Percentiles rank a stretch among this genome's conserved stretches.
phyloP scores from a whole-genome alignment of 2,113 vertebrate species.

The Physeter macrocephalus region DNA sequence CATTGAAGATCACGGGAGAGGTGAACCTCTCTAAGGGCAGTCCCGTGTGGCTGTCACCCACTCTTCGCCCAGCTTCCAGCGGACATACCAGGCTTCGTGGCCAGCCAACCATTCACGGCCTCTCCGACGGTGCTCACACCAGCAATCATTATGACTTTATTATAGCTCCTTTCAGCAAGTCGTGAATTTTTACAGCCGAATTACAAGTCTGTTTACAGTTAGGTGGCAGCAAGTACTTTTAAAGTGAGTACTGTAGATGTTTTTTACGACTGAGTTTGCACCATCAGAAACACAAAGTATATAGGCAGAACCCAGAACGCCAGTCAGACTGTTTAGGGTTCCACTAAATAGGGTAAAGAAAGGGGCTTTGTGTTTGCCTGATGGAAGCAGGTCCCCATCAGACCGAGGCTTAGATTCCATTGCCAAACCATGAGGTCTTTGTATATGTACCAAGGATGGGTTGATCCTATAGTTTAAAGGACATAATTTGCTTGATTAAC shows the following conservation, averaged over 20 bases:
- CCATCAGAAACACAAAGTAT: constrained; percentile 58
- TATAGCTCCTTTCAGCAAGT: constrained; percentile 69
- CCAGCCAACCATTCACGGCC: background rate
- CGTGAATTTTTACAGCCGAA: constrained; percentile 70
- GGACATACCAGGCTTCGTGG: background rate
- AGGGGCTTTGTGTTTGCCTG: constrained; percentile 57
- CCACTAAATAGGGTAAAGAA: constrained; percentile 55
- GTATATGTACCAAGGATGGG: background rate
- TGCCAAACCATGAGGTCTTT: constrained; percentile 21
- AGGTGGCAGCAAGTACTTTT: constrained; percentile 69
- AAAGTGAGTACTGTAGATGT: constrained; percentile 68
- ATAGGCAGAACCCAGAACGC: constrained; percentile 22
- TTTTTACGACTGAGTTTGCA: constrained; percentile 67
- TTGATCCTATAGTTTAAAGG: background rate
- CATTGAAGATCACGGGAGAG: background rate
- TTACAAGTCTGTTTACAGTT: constrained; percentile 74
- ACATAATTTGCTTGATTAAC: constrained; percentile 1
- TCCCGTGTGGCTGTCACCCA: background rate
- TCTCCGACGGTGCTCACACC: constrained; percentile 33
- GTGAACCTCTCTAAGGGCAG: background rate
- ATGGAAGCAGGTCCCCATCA: background rate
- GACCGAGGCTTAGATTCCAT: background rate
- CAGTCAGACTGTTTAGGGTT: constrained; percentile 46
- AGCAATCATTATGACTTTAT: constrained; percentile 63
- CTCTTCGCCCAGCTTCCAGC: background rate